Evolutionary conservation across 1,140 invertebrate genomes (phyloP).

Genomic region (Drosophila simulans): DNA sequence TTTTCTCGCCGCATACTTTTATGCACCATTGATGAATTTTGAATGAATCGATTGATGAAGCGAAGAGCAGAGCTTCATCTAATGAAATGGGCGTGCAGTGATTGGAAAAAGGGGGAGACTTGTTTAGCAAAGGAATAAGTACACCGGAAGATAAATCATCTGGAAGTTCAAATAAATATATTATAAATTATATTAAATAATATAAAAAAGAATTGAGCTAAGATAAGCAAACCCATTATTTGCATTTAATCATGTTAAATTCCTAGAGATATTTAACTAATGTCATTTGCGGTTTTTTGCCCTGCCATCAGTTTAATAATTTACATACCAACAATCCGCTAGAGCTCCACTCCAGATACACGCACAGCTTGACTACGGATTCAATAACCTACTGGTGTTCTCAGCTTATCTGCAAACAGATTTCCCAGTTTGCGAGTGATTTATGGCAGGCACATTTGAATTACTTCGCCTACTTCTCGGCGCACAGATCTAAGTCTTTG

Average conservation of each 20-base stretch:
- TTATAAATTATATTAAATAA: too few relatives aligned
- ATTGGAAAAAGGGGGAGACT: conserved; percentile 1
- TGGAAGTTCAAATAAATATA: too few relatives aligned
- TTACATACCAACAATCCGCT: not conserved
- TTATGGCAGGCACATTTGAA: conserved; percentile 59
- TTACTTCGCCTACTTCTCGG: conserved; percentile 58
- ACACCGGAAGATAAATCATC: not conserved
- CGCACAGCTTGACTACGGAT: conserved; percentile 11
- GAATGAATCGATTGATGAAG: conserved; percentile 38
- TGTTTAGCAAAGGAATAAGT: not conserved
- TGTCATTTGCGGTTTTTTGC: not conserved
- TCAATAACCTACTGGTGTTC: conserved; percentile 32
- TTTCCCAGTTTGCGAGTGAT: conserved; percentile 52
- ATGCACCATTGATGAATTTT: conserved; percentile 45
- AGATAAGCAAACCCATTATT: too few relatives aligned
- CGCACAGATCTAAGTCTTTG: conserved; percentile 44
- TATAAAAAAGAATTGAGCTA: too few relatives aligned
- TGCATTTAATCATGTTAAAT: too few relatives aligned
- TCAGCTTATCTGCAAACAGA: conserved; percentile 45
- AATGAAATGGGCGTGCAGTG: conserved; percentile 16
- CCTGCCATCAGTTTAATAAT: not conserved
- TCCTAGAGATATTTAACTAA: not conserved
- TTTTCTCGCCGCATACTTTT: conserved; percentile 31
- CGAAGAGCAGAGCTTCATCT: conserved; percentile 26
- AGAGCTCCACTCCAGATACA: not conserved